A percentile compares a stretch with the other conserved stretches of the same genome.
These are phyloP conservation scores for Cynopterus brachyotis DNA, from an alignment of 2,113 vertebrate species.

Conservation along the genomic window DNA sequence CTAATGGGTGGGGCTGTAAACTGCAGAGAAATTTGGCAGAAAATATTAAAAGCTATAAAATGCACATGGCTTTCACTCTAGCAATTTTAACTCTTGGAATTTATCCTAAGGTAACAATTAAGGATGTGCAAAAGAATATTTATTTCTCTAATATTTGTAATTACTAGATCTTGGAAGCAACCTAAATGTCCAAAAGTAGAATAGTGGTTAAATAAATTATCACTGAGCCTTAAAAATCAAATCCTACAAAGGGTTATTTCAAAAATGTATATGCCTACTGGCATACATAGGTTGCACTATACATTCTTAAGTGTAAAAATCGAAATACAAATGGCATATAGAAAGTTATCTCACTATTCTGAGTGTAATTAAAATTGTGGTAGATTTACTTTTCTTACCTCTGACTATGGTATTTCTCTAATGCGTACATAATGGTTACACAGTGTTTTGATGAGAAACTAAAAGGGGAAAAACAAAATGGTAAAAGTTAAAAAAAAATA, in stretches of 20 bases:
- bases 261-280: background rate
- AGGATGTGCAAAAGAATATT: slow-evolving; percentile 53
- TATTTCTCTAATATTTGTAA: slow-evolving; percentile 42
- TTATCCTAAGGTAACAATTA: slow-evolving; percentile 64
- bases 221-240: background rate
- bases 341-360: background rate
- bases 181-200: slow-evolving; percentile 20
- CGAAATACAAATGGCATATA: background rate
- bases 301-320: slow-evolving; percentile 7
- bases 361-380: background rate
- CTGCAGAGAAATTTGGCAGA: slow-evolving; percentile 29
- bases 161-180: slow-evolving; percentile 41
- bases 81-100: slow-evolving; percentile 54
- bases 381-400: background rate
- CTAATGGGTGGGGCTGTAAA: background rate
- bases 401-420: background rate
- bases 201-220: slow-evolving; percentile 33
- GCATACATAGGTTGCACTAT: background rate
- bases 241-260: background rate
- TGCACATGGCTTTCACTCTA: background rate
- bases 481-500: background rate
- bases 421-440: background rate
- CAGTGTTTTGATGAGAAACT: background rate
- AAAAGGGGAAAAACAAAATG: background rate
- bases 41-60: slow-evolving; percentile 60